Conservation (phyloP, 64 coral and sea anemone species). For the Astreopora myriophthalma region DNA sequence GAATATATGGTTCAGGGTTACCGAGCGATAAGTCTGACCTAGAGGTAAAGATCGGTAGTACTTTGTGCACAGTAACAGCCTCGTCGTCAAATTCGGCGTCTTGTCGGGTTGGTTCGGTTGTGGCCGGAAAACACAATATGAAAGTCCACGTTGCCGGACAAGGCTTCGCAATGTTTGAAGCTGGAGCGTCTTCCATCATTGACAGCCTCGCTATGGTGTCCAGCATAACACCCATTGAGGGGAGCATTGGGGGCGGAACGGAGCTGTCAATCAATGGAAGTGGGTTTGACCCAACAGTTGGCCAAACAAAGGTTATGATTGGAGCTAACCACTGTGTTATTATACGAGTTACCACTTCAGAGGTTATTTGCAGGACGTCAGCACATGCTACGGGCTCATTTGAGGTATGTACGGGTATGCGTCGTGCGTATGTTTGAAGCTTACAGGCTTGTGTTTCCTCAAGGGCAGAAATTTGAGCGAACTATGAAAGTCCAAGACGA, state of each 20-base stretch:
- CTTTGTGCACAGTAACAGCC: constrained; percentile 34
- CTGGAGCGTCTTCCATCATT: constrained; percentile 28
- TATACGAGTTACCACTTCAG: constrained; percentile 35
- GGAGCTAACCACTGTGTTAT: constrained; percentile 40
- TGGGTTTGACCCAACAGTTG: constrained; percentile 67
- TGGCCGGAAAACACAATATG: constrained; percentile 56
- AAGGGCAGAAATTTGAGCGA: too few species aligned
- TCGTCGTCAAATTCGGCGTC: constrained; percentile 26
- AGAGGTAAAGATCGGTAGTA: constrained; percentile 45
- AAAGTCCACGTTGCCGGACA: constrained; percentile 27
- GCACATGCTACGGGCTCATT: constrained; percentile 54
- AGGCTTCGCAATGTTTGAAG: constrained; percentile 53
- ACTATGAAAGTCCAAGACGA: too few species aligned
- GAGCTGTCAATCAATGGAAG: constrained; percentile 59
- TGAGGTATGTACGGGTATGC: constrained; percentile 26
- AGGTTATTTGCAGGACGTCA: constrained; percentile 56
- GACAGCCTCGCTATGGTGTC: constrained; percentile 53
- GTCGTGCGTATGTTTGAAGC: too few species aligned
- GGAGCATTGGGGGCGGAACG: constrained; percentile 66
- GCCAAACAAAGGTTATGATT: constrained; percentile 54
- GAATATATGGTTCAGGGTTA: constrained; percentile 64
- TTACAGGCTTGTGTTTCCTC: too few species aligned
- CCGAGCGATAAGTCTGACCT: constrained; percentile 27
- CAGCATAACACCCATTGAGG: constrained; percentile 62
- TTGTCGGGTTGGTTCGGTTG: constrained; percentile 33